A percentile compares a stretch with the other conserved stretches of the same genome.
These are phyloP conservation scores for Phasianus colchicus DNA, from an alignment of 2,113 vertebrate species.

Conservation along the genomic window DNA sequence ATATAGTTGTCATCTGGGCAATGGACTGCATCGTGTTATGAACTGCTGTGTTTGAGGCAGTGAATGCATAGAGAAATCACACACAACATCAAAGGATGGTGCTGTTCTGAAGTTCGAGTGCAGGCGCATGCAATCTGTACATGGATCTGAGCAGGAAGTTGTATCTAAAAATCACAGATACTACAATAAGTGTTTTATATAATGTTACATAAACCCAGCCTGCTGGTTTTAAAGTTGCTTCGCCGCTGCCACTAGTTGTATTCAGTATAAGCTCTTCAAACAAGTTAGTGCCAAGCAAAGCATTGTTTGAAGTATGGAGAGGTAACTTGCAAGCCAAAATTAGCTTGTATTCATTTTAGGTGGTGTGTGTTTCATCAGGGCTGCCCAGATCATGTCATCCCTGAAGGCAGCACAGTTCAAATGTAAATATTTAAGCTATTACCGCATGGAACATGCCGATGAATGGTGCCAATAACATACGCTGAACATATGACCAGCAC, in stretches of 20 bases:
- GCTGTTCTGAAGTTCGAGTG: background rate
- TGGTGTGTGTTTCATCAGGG: conserved; percentile 49
- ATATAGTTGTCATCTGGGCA: background rate
- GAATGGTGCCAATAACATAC: conserved; percentile 49
- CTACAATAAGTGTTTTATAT: background rate
- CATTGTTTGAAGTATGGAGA: conserved; percentile 57
- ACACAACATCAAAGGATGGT: background rate
- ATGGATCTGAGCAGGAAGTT: background rate
- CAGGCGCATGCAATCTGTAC: fast-evolving
- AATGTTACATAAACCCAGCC: conserved; percentile 8
- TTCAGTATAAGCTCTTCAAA: background rate
- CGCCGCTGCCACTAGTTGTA: background rate
- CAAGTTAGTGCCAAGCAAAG: conserved; percentile 49
- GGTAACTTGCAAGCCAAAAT: conserved; percentile 63
- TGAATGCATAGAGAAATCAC: background rate
- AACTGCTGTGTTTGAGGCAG: background rate
- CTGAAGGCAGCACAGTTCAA: conserved; percentile 59
- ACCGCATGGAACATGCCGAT: conserved; percentile 51
- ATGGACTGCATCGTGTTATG: fast-evolving
- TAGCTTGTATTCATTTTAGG: conserved; percentile 20
- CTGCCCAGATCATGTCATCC: conserved; percentile 63
- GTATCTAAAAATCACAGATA: background rate
- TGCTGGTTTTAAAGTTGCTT: conserved; percentile 38
- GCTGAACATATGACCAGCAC: conserved; percentile 61
- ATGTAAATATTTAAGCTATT: conserved; percentile 42